Conservation (phyloP, 2,888 invertebrate genomes). For the Acrobasis suavella region DNA sequence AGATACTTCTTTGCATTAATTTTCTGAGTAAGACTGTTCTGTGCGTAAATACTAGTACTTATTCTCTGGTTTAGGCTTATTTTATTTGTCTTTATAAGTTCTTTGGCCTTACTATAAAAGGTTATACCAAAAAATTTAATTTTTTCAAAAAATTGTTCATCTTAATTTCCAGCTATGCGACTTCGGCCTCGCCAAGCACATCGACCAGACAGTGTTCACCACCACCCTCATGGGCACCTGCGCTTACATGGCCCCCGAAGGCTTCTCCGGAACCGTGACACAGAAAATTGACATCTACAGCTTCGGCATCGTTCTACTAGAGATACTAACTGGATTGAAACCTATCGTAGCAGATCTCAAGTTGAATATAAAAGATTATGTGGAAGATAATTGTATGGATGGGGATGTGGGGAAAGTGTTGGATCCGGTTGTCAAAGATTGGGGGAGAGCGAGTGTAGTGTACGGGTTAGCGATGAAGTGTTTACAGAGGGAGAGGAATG, state of each 20-base stretch:
- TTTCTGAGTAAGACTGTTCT: too few relatives aligned
- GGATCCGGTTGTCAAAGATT: conserved; percentile 80
- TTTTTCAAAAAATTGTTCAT: too few relatives aligned
- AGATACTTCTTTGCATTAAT: too few relatives aligned
- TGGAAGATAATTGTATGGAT: conserved; percentile 78
- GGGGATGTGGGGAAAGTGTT: conserved; percentile 77
- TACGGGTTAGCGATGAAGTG: conserved; percentile 82
- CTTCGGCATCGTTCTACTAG: conserved; percentile 89
- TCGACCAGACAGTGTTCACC: conserved; percentile 72
- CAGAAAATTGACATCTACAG: conserved; percentile 89
- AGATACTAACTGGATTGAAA: conserved; percentile 86
- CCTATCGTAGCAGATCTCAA: conserved; percentile 78
- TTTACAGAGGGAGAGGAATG: conserved; percentile 77
- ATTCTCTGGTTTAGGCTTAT: too few relatives aligned
- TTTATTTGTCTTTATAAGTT: too few relatives aligned
- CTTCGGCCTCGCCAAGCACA: conserved; percentile 87
- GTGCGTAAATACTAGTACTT: too few relatives aligned
- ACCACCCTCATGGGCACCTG: conserved; percentile 85
- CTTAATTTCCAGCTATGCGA: conserved; percentile 84
- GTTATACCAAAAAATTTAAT: too few relatives aligned
- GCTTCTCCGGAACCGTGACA: conserved; percentile 86
- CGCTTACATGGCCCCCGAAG: conserved; percentile 91
- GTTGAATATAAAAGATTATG: conserved; percentile 65
- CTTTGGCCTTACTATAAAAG: too few relatives aligned
- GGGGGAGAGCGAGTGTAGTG: conserved; percentile 77